Evolutionary conservation across 2,797 vertebrate species (phyloP).

Genomic region (Gymnoscopelus braueri): DNA sequence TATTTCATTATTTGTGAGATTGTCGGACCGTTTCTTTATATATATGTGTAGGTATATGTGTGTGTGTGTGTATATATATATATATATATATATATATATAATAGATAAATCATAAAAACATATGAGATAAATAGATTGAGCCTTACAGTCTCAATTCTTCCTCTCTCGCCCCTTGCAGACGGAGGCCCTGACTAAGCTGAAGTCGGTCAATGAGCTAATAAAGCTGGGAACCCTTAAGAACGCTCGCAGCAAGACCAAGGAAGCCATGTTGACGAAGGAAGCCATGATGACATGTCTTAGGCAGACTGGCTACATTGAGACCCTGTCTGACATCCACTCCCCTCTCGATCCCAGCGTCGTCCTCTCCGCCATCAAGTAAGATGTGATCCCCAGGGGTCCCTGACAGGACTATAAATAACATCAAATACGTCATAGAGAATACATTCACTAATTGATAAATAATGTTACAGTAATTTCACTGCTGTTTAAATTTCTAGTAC

Average conservation of each 20-base stretch:
- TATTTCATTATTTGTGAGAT: no score
- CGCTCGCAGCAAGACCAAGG: constrained; percentile 89
- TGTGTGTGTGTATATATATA: no score
- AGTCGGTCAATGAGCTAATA: constrained; percentile 94
- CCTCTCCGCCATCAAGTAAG: constrained; percentile 95
- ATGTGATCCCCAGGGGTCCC: constrained; percentile 12
- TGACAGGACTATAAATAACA: no score
- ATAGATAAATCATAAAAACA: no score
- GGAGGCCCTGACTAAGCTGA: constrained; percentile 96
- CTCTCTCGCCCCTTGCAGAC: constrained; percentile 76
- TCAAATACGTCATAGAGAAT: no score
- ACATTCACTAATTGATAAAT: no score
- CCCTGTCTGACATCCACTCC: constrained; percentile 92
- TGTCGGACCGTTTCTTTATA: no score
- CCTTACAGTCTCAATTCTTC: background rate
- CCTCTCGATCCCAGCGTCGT: constrained; percentile 93
- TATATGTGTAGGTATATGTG: no score
- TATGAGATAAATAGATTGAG: no score
- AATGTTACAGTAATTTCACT: background rate
- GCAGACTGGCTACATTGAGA: constrained; percentile 93
- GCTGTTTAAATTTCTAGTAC: background rate
- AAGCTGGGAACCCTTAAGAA: constrained; percentile 94
- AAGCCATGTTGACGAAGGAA: constrained; percentile 92
- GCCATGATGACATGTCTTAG: constrained; percentile 95
- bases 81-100: no score